Conservation (phyloP, 2,113 vertebrate genomes). For the Bos indicus region DNA sequence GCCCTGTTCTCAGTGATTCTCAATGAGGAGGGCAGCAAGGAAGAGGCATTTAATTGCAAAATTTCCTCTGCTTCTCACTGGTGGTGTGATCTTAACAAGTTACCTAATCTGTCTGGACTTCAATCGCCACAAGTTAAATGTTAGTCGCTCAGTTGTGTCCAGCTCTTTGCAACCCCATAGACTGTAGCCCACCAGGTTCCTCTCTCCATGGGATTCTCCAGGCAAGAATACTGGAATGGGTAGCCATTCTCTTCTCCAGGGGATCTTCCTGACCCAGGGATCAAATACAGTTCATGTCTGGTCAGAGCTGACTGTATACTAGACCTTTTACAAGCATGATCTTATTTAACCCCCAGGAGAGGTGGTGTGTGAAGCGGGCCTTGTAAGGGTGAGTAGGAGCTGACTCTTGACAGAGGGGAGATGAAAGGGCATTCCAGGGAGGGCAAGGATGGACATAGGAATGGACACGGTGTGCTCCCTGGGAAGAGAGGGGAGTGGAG, state of each 20-base stretch:
- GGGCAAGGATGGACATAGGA: background rate
- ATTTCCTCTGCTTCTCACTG: fast-evolving
- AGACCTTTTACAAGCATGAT: background rate
- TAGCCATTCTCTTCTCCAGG: background rate
- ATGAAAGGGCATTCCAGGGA: background rate
- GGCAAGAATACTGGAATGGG: background rate
- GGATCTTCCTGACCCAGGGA: background rate
- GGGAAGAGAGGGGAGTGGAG: background rate
- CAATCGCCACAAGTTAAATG: background rate
- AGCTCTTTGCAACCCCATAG: background rate
- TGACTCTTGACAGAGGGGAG: background rate
- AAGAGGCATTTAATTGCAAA: background rate
- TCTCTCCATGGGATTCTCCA: background rate
- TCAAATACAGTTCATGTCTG: background rate
- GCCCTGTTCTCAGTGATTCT: background rate
- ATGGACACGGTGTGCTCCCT: background rate
- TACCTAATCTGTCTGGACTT: fast-evolving
- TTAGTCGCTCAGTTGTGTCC: background rate
- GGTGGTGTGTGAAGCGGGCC: background rate
- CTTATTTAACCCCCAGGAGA: background rate
- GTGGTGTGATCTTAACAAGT: background rate
- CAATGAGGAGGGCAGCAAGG: background rate
- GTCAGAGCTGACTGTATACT: background rate
- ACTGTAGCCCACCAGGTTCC: background rate
- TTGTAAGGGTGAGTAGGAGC: background rate